phyloP scores from a whole-genome alignment of 2,888 invertebrate genomes.

The Phorcus lineatus region DNA sequence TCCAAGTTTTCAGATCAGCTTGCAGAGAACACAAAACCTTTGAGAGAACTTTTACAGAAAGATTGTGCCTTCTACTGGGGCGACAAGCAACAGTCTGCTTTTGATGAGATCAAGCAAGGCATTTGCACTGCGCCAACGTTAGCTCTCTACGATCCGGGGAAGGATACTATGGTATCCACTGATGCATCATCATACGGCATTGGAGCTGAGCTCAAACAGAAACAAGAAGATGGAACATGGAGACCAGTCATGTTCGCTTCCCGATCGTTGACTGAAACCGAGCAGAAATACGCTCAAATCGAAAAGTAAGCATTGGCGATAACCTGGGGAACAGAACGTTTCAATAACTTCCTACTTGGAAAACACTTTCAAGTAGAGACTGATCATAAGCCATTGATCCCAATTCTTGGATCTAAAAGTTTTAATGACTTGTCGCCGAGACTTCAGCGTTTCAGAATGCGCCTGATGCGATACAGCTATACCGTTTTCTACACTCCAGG shows the following conservation, averaged over 20 bases:
- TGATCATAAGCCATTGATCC: slow-evolving; percentile 43
- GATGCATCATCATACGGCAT: not conserved
- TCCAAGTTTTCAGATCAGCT: not conserved
- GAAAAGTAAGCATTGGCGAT: slow-evolving; percentile 32
- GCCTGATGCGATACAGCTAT: too few species aligned
- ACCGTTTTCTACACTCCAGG: too few species aligned
- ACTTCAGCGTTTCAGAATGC: not conserved
- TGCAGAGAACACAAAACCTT: not conserved
- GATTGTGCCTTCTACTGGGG: not conserved
- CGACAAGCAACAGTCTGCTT: not conserved
- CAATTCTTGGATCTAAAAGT: not conserved
- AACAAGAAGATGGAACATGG: too few species aligned
- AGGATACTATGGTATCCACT: not conserved
- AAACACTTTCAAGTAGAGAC: slow-evolving; percentile 25
- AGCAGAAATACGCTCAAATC: slow-evolving; percentile 36
- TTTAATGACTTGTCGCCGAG: not conserved
- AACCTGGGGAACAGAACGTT: not conserved
- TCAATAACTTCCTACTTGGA: slow-evolving; percentile 35
- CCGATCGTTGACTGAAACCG: slow-evolving; percentile 44
- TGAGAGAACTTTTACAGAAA: not conserved
- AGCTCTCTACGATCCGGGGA: not conserved
- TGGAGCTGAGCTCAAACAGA: too few species aligned
- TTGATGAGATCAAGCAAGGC: not conserved
- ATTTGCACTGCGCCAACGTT: not conserved
- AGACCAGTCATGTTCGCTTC: slow-evolving; percentile 52